Evolutionary conservation across 2,113 vertebrate species (phyloP), one percentile per base, ranked within the genome.

Genomic region (Pristiophorus japonicus): DNA sequence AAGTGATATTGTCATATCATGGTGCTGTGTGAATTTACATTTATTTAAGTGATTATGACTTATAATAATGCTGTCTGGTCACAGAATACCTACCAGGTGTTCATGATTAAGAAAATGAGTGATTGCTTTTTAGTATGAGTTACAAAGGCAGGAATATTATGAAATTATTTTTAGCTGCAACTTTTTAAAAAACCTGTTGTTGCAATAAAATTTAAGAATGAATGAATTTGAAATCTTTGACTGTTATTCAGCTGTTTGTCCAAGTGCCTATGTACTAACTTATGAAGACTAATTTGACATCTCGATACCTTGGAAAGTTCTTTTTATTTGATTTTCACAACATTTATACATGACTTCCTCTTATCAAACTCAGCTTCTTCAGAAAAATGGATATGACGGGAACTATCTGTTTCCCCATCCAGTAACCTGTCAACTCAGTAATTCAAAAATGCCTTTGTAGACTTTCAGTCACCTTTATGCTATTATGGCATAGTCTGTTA

Each of bases 31-130:
- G 22, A 96, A 96, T 97, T 96, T 96, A 96, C 97, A 96, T 96
- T 96, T 97, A 96, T 97, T 97, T 98, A 98, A 97, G 97, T 97
- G 97, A 97, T 97, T 97, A 97, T 97, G 97, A 98, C 97, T 97
- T 97, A 97, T 97, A 97, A 97, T 38, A 66, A 66, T 96, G 96
- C 96, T 97, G 97, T 97, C 97, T 97, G 97, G 96, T 97, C 96
- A 96, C 97, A 95, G 97, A 98, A 97, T 97, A 97, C 97, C 96
- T 96, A 97, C 97, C 97, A 97, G 97, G 97, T 98, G 97, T 97
- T 97, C 97, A 96, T 97, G 96, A 96, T 98, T 98, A 97, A 97
- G 97, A 97, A 97, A 97, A 97, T 96, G 97, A 97, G 97, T 97
- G 97, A 97, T 97, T 97, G 97, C 97, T 96, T 96, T 97, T 97